Evolutionary conservation across 2,113 vertebrate species (phyloP).

Genomic region (Phalacrocorax brasilianus): DNA sequence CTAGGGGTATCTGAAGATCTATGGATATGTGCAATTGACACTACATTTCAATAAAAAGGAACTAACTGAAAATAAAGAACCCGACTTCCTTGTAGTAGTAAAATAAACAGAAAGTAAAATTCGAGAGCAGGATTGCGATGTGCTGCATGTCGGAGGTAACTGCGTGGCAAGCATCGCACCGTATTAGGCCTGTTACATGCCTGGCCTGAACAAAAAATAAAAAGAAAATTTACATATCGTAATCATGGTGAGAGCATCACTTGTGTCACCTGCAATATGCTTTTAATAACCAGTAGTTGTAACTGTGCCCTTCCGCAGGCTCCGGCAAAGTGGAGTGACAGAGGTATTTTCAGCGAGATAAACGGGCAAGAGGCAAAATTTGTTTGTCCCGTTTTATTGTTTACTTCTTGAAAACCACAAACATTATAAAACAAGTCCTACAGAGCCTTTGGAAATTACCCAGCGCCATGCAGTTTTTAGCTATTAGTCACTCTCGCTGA

Average conservation of each 20-base stretch:
- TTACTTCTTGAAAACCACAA: constrained; percentile 70
- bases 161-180: rapidly evolving
- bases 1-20: not conserved
- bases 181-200: not conserved
- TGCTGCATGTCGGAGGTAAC: not conserved
- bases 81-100: not conserved
- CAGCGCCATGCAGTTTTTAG: constrained; percentile 60
- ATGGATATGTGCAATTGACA: not conserved
- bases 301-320: not conserved
- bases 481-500: constrained; percentile 65
- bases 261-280: not conserved
- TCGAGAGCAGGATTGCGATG: not conserved
- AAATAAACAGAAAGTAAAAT: not conserved
- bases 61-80: not conserved
- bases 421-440: constrained; percentile 66
- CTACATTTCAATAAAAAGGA: not conserved
- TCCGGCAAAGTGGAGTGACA: not conserved
- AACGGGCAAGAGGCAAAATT: constrained; percentile 50
- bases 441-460: constrained; percentile 66
- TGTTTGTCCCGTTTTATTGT: constrained; percentile 69
- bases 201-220: not conserved
- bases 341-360: constrained; percentile 57
- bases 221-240: not conserved
- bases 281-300: not conserved
- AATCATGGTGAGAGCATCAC: not conserved